These are phyloP conservation scores for Oryzias dopingdopingensis DNA, from an alignment of 2,797 vertebrate genomes.

Conservation along the genomic window DNA sequence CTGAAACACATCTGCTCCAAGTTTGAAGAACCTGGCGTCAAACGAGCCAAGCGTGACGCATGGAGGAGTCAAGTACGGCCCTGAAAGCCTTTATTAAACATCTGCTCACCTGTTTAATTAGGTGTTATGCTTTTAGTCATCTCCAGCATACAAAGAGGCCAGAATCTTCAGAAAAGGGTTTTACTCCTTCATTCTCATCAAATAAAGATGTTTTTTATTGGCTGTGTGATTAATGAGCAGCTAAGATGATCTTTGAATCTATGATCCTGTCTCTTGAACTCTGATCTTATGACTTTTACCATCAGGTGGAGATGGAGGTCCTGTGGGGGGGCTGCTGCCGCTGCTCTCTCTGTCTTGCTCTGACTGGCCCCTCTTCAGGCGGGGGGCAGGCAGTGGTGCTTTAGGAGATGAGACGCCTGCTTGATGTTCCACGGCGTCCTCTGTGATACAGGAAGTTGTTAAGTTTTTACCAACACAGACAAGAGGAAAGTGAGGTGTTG, in stretches of 20 bases:
- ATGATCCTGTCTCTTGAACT: no score
- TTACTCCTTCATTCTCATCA: background rate
- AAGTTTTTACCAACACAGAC: no score
- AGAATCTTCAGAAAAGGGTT: background rate
- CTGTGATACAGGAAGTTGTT: slow-evolving; percentile 54
- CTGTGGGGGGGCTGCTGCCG: slow-evolving; percentile 43
- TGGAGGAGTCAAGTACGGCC: slow-evolving; percentile 36
- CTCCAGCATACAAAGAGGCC: background rate
- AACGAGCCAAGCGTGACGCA: background rate
- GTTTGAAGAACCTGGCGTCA: slow-evolving; percentile 14
- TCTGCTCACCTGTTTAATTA: slow-evolving; percentile 29
- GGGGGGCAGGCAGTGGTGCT: slow-evolving; percentile 77
- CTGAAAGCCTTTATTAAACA: slow-evolving; percentile 40
- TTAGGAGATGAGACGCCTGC: slow-evolving; percentile 69
- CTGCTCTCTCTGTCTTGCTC: slow-evolving; percentile 81
- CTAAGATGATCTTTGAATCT: no score
- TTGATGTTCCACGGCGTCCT: slow-evolving; percentile 76
- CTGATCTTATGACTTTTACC: slow-evolving; percentile 45
- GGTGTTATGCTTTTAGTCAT: slow-evolving; percentile 14
- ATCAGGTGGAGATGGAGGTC: slow-evolving; percentile 57
- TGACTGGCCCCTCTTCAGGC: slow-evolving; percentile 81
- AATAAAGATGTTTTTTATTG: background rate
- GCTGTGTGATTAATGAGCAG: background rate
- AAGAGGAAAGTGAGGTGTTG: background rate
- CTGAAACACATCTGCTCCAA: slow-evolving; percentile 6